Conservation (phyloP, 2,888 invertebrate species). For the Aspidiotus rigidus region DNA sequence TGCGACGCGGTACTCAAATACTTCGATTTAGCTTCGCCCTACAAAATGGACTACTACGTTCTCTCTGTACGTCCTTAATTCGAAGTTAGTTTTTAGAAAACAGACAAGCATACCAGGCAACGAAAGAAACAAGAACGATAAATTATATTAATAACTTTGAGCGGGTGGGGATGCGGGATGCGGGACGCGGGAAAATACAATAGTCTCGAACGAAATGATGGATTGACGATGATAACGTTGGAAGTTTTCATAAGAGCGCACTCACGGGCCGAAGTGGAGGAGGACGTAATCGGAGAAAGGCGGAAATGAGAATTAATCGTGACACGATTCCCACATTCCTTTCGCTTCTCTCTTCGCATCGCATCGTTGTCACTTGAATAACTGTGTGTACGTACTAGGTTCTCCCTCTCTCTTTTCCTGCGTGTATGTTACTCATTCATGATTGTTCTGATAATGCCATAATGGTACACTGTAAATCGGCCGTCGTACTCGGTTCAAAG, state of each 20-base stretch:
- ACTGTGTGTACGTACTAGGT: neutral
- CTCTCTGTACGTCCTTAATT: constrained; percentile 6
- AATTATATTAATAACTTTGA: constrained; percentile 15
- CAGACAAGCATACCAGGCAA: neutral
- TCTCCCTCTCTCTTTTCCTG: too few relatives aligned
- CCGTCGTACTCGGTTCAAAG: too few relatives aligned
- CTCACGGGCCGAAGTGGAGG: neutral
- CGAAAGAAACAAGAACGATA: constrained; percentile 6
- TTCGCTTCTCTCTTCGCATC: constrained; percentile 23
- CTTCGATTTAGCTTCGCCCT: too few relatives aligned
- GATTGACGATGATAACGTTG: constrained; percentile 25
- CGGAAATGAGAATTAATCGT: constrained; percentile 32
- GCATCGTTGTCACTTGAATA: neutral
- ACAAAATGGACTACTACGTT: constrained; percentile 1
- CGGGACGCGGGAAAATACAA: neutral
- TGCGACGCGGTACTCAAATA: too few relatives aligned
- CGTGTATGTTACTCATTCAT: too few relatives aligned
- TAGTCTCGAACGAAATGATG: constrained; percentile 26
- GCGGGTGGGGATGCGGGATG: neutral
- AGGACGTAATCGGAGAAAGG: constrained; percentile 18
- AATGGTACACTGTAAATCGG: too few relatives aligned
- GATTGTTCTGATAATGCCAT: too few relatives aligned
- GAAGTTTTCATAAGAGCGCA: constrained; percentile 14
- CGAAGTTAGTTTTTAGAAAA: constrained; percentile 10
- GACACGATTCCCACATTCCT: constrained; percentile 32